A percentile compares a stretch with the other conserved stretches of the same genome.
phyloP scores from a whole-genome alignment of 2,113 vertebrate species.

The Indri indri region DNA sequence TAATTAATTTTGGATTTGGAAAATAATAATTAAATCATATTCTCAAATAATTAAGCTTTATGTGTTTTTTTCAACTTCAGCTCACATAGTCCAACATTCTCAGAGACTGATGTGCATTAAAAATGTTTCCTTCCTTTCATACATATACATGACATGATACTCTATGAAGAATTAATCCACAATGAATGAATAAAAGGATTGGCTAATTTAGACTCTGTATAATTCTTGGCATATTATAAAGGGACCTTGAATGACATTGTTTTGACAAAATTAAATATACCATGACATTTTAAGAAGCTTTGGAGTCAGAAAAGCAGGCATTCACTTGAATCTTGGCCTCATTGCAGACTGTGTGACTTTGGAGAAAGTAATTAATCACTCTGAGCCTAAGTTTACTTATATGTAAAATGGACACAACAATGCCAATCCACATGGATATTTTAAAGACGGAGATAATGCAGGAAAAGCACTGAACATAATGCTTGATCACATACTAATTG shows the following conservation, averaged over 20 bases:
- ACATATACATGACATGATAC: not conserved
- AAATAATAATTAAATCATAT: not conserved
- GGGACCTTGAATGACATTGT: not conserved
- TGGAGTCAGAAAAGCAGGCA: not conserved
- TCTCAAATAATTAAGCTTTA: not conserved
- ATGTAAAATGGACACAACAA: not conserved
- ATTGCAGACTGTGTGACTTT: not conserved
- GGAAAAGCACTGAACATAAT: not conserved
- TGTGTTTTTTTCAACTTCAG: not conserved
- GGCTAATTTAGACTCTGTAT: not conserved
- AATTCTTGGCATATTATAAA: not conserved
- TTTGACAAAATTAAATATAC: not conserved
- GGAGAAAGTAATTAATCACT: not conserved
- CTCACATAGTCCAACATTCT: not conserved
- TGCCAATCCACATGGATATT: not conserved
- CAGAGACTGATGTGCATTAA: not conserved
- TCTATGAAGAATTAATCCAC: not conserved
- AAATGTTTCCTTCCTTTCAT: not conserved
- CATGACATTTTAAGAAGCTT: not conserved
- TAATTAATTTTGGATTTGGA: not conserved
- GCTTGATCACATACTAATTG: not conserved
- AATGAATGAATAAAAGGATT: not conserved
- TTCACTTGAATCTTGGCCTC: not conserved
- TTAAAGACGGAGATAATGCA: not conserved
- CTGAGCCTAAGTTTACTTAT: not conserved